Percentiles rank a stretch among this genome's conserved stretches.
phyloP scores from a whole-genome alignment of 2,113 vertebrate species.

The Cervus canadensis region DNA sequence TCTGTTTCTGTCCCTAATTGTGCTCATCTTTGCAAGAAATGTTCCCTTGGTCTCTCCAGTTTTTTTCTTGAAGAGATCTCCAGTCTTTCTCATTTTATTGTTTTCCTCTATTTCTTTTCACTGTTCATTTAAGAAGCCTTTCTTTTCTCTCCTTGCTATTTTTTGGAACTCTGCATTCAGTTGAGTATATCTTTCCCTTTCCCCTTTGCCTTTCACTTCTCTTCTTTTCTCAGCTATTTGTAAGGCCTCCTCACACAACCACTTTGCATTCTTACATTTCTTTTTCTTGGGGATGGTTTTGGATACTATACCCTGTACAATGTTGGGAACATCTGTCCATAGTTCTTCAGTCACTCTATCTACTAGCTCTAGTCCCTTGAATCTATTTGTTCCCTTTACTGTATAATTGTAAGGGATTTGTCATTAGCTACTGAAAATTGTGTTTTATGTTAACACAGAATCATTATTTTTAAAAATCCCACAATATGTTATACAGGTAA shows the following conservation, averaged over 20 bases:
- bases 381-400: not conserved
- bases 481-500: not conserved
- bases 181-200: not conserved
- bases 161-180: not conserved
- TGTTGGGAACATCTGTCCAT: not conserved
- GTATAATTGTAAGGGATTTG: not conserved
- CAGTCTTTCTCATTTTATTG: not conserved
- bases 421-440: not conserved
- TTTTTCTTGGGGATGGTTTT: not conserved
- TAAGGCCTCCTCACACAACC: not conserved
- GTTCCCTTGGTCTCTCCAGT: not conserved
- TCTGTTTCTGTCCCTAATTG: not conserved
- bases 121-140: not conserved
- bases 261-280: not conserved
- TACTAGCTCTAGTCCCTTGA: not conserved
- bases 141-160: not conserved
- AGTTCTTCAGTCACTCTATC: not conserved
- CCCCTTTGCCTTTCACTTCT: accelerated
- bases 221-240: not conserved
- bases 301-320: not conserved
- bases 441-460: not conserved
- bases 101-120: not conserved
- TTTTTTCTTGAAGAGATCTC: not conserved
- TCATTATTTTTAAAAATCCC: not conserved
- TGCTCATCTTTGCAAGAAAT: not conserved